A percentile compares a stretch with the other conserved stretches of the same genome.
Conservation (phyloP, 2,113 vertebrate genomes). For the Syngnathus floridae region DNA sequence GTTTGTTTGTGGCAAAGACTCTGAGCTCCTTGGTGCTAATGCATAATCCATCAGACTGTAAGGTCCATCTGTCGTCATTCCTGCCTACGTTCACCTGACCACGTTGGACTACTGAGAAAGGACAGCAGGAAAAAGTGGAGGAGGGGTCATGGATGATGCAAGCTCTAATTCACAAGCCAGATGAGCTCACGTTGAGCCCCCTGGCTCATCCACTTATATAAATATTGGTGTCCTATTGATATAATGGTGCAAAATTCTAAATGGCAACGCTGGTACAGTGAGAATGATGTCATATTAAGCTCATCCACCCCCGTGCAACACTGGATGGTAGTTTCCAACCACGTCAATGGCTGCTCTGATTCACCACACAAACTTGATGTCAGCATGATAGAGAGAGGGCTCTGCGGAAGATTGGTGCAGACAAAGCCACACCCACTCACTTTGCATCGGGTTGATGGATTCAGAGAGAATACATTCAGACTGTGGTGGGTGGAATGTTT, state of each 20-base stretch:
- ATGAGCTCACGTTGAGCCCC: not conserved
- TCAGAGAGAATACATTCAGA: constrained; percentile 9
- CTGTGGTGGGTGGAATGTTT: not conserved
- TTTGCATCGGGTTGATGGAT: constrained; percentile 18
- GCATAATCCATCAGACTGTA: constrained; percentile 55
- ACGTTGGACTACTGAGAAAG: constrained; percentile 60
- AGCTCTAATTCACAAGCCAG: not conserved
- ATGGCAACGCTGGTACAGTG: not conserved
- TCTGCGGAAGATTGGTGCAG: constrained; percentile 51
- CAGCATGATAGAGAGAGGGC: constrained; percentile 27
- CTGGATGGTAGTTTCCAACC: constrained; percentile 60
- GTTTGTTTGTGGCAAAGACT: constrained; percentile 37
- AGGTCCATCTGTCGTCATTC: constrained; percentile 59
- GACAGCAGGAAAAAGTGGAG: constrained; percentile 14
- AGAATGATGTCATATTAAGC: constrained; percentile 32
- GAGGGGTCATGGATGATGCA: constrained; percentile 20
- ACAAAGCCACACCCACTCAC: constrained; percentile 38
- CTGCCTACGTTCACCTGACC: constrained; percentile 69
- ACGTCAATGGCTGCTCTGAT: constrained; percentile 26
- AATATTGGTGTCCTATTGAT: not conserved
- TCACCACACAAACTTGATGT: constrained; percentile 33
- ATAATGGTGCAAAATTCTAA: not conserved
- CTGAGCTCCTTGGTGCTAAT: constrained; percentile 49
- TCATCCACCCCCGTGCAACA: constrained; percentile 39
- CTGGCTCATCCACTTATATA: not conserved